A percentile compares a stretch with the other conserved stretches of the same genome.
Conservation (phyloP, 2,797 vertebrate genomes). For the Ibycter americanus region DNA sequence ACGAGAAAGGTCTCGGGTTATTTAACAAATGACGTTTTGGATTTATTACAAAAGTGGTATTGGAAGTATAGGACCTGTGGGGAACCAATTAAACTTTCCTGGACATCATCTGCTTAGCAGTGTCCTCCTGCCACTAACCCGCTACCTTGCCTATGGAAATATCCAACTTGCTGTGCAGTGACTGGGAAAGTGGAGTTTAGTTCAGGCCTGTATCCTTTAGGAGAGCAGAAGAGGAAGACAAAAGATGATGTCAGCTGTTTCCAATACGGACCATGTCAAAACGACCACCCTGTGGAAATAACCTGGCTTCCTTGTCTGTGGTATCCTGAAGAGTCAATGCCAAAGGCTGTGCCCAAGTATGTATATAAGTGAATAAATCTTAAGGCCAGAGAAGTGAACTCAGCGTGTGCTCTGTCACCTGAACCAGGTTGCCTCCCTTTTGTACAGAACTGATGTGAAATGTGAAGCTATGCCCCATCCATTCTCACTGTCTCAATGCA, state of each 20-base stretch:
- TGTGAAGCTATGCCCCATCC: not conserved
- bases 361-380: not conserved
- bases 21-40: constrained; percentile 41
- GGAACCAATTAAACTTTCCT: constrained; percentile 55
- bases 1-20: constrained; percentile 46
- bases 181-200: not conserved
- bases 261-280: not conserved
- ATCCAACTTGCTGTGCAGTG: not conserved
- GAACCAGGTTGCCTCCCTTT: not conserved
- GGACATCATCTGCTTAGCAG: constrained; percentile 3
- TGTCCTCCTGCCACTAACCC: constrained; percentile 6
- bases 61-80: constrained; percentile 24
- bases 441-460: not conserved
- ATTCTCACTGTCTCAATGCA: not conserved
- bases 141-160: not conserved
- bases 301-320: not conserved
- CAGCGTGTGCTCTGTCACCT: not conserved
- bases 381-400: not conserved
- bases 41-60: constrained; percentile 37
- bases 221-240: not conserved
- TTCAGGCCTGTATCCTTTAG: not conserved
- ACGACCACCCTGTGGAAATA: not conserved
- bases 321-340: not conserved
- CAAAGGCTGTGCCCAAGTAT: not conserved
- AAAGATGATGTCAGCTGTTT: not conserved